Conservation (phyloP, 2,888 invertebrate genomes). For the Rhodophaea formosa region DNA sequence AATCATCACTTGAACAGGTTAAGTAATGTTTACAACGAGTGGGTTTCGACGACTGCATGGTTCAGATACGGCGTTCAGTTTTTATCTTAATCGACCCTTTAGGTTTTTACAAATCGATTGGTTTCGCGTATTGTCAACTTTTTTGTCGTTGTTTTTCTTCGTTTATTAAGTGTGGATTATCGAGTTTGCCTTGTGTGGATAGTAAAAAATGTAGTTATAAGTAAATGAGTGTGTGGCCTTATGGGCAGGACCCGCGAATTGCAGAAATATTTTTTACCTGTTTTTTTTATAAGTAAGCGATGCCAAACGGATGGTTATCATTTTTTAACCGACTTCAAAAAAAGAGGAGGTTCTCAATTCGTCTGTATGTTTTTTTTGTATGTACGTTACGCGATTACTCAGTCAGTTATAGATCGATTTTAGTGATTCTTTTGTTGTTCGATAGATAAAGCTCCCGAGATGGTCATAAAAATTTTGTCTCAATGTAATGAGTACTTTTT, state of each 20-base stretch:
- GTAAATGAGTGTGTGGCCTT: constrained; percentile 8
- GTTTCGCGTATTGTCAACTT: constrained; percentile 2
- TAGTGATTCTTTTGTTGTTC: too few species aligned
- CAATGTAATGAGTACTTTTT: too few species aligned
- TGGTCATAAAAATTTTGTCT: too few species aligned
- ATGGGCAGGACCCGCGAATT: constrained; percentile 4
- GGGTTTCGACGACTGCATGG: constrained; percentile 13
- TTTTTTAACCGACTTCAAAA: too few species aligned
- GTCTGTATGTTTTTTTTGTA: too few species aligned
- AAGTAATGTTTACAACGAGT: constrained; percentile 45
- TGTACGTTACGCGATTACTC: too few species aligned
- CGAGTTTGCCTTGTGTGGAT: constrained; percentile 16
- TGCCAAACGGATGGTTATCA: too few species aligned
- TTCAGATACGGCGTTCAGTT: background rate
- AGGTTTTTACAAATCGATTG: constrained; percentile 15
- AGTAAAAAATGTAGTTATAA: constrained; percentile 9
- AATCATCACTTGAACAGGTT: constrained; percentile 59
- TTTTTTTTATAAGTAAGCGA: background rate
- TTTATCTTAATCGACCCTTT: constrained; percentile 16
- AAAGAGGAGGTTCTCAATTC: too few species aligned
- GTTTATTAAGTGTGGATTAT: constrained; percentile 7
- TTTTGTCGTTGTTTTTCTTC: constrained; percentile 6
- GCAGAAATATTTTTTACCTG: background rate
- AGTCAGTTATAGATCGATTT: too few species aligned
- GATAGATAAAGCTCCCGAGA: too few species aligned